Evolutionary conservation across 2,113 vertebrate genomes (phyloP).

Genomic region (Pterocles gutturalis): DNA sequence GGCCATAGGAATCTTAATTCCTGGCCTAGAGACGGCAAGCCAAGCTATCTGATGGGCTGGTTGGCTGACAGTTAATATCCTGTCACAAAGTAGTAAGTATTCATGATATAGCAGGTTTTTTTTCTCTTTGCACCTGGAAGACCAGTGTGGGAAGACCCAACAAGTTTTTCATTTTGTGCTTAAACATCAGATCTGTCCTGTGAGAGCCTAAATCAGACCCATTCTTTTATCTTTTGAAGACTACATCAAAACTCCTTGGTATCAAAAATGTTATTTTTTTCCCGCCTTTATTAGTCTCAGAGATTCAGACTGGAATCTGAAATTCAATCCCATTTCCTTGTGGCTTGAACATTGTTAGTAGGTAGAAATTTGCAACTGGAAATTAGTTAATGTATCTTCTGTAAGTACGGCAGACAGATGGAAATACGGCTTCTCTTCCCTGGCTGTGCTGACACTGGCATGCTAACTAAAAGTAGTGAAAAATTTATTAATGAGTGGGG

Average conservation of each 20-base stretch:
- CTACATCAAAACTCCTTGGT: background rate
- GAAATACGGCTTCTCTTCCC: background rate
- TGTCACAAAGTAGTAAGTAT: background rate
- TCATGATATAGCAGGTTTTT: conserved; percentile 35
- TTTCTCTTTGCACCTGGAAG: background rate
- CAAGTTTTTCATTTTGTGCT: background rate
- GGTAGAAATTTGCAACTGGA: background rate
- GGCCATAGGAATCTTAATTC: conserved; percentile 65
- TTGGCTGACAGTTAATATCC: conserved; percentile 62
- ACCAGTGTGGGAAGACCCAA: background rate
- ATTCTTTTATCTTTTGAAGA: background rate
- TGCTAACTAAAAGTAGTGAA: background rate
- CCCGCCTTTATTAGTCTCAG: background rate
- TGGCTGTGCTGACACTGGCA: background rate
- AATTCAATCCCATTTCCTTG: background rate
- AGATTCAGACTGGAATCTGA: background rate
- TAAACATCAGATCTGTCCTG: background rate
- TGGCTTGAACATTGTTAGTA: background rate
- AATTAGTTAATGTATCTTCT: conserved; percentile 14
- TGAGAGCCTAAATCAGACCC: background rate
- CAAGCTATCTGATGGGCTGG: conserved; percentile 62
- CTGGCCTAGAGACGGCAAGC: conserved; percentile 39
- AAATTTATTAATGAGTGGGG: conserved; percentile 13
- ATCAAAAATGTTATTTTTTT: background rate
- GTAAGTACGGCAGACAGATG: background rate